These are phyloP conservation scores for Semnopithecus entellus DNA, from an alignment of 2,113 vertebrate genomes.

Conservation along the genomic window DNA sequence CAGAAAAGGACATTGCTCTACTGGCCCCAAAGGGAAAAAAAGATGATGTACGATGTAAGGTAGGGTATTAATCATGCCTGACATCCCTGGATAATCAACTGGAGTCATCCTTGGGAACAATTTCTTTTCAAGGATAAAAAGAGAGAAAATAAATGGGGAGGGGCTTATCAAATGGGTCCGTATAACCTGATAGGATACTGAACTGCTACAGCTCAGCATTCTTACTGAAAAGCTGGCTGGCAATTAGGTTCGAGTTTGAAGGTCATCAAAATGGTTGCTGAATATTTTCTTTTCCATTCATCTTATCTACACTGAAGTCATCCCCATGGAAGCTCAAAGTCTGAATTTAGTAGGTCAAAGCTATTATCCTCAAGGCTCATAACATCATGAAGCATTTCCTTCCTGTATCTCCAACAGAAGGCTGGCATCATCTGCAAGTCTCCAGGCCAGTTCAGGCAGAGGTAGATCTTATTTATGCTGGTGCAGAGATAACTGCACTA, in stretches of 20 bases:
- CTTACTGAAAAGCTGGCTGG: slow-evolving; percentile 70
- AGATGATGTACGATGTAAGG: slow-evolving; percentile 83
- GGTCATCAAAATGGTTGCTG: slow-evolving; percentile 9
- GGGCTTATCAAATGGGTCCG: slow-evolving; percentile 68
- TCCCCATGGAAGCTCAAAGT: slow-evolving; percentile 51
- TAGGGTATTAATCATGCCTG: slow-evolving; percentile 86
- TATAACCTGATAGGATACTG: slow-evolving; percentile 54
- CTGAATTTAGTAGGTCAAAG: slow-evolving; percentile 69
- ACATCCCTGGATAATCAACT: slow-evolving; percentile 86
- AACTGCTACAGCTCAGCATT: slow-evolving; percentile 65
- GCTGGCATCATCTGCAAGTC: slow-evolving; percentile 57
- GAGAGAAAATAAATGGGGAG: slow-evolving; percentile 79
- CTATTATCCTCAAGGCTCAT: slow-evolving; percentile 64
- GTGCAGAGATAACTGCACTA: slow-evolving; percentile 9
- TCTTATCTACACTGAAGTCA: slow-evolving; percentile 38
- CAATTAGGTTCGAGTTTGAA: slow-evolving; percentile 69
- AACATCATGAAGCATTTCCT: slow-evolving; percentile 63
- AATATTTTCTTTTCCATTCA: slow-evolving; percentile 70
- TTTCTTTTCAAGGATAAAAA: slow-evolving; percentile 86
- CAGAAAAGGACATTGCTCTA: slow-evolving; percentile 81
- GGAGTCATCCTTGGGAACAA: slow-evolving; percentile 83
- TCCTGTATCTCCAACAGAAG: slow-evolving; percentile 55
- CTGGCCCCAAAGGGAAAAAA: slow-evolving; percentile 71
- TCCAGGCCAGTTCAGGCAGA: slow-evolving; percentile 55
- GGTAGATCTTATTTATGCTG: slow-evolving; percentile 59